A percentile compares a stretch with the other conserved stretches of the same genome.
These are phyloP conservation scores for Neoaliturus tenellus DNA, from an alignment of 2,888 invertebrate species.

Conservation along the genomic window DNA sequence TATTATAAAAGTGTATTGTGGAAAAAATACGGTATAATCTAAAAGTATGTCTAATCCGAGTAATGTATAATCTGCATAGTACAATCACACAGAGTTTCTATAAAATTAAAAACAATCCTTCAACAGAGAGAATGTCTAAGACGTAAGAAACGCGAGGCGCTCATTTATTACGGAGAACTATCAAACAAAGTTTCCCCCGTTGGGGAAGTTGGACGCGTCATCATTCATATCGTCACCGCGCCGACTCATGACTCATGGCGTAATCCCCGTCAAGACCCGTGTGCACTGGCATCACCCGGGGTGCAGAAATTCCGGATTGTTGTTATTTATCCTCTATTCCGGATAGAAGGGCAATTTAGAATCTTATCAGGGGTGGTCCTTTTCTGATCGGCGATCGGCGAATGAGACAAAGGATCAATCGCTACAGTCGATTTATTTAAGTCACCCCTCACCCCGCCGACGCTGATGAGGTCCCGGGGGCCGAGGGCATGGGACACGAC, in stretches of 20 bases:
- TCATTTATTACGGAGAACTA: constrained; percentile 11
- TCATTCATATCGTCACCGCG: not conserved
- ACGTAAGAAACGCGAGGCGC: not conserved
- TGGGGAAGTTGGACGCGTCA: constrained; percentile 20
- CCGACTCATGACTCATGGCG: not conserved
- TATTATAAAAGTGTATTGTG: no score
- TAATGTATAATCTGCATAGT: no score
- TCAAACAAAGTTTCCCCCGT: not conserved
- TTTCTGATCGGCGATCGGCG: constrained; percentile 4
- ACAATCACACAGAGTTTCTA: no score
- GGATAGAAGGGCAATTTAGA: constrained; percentile 30
- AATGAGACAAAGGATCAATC: constrained; percentile 35
- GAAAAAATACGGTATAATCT: no score
- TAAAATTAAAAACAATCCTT: no score
- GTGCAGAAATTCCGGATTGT: not conserved
- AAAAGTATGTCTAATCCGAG: no score
- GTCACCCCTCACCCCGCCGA: not conserved
- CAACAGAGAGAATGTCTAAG: no score
- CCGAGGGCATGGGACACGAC: not conserved
- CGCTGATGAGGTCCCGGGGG: not conserved
- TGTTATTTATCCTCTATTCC: constrained; percentile 37
- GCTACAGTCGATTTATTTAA: constrained; percentile 33
- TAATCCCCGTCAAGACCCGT: not conserved
- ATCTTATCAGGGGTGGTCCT: constrained; percentile 8
- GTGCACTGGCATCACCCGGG: not conserved